A percentile compares a stretch with the other conserved stretches of the same genome.
Conservation (phyloP, 2,888 invertebrate genomes). For the Pterostichus madidus region DNA sequence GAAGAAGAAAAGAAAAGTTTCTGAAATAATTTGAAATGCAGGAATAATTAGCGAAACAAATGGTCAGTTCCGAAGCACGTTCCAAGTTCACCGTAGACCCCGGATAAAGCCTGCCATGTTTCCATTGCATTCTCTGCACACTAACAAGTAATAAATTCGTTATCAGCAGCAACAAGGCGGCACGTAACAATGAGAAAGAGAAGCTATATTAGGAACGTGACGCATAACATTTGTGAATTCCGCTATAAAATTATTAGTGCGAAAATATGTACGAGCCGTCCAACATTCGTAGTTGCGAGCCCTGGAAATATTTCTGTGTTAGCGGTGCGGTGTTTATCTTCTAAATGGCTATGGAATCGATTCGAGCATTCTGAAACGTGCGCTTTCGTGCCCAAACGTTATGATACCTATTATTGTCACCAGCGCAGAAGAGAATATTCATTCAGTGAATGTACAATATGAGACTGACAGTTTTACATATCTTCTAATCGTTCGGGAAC, state of each 20-base stretch:
- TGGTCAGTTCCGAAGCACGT: conserved; percentile 19
- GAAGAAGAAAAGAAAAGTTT: too few relatives aligned
- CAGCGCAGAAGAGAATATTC: too few relatives aligned
- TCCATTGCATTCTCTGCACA: conserved; percentile 37
- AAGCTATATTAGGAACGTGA: conserved; percentile 61
- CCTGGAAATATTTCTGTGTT: conserved; percentile 25
- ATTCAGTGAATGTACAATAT: too few relatives aligned
- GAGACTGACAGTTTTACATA: too few relatives aligned
- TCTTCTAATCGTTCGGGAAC: too few relatives aligned
- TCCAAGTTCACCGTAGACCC: conserved; percentile 2
- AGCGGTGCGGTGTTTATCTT: conserved; percentile 40
- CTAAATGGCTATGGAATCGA: conserved; percentile 35
- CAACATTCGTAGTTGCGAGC: conserved; percentile 5
- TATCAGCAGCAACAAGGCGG: conserved; percentile 43
- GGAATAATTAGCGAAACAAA: conserved; percentile 1
- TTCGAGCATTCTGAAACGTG: conserved; percentile 16
- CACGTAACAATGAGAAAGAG: conserved; percentile 55
- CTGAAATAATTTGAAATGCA: neutral
- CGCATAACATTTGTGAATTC: conserved; percentile 57
- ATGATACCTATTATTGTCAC: too few relatives aligned
- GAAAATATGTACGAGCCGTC: conserved; percentile 50
- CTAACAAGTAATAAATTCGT: conserved; percentile 51
- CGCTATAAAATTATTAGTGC: conserved; percentile 60
- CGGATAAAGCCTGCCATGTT: conserved; percentile 20
- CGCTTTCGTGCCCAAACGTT: neutral